Percentiles rank a stretch among this genome's conserved stretches.
phyloP scores from a whole-genome alignment of 2,888 invertebrate genomes.

The Luffia ferchaultella region DNA sequence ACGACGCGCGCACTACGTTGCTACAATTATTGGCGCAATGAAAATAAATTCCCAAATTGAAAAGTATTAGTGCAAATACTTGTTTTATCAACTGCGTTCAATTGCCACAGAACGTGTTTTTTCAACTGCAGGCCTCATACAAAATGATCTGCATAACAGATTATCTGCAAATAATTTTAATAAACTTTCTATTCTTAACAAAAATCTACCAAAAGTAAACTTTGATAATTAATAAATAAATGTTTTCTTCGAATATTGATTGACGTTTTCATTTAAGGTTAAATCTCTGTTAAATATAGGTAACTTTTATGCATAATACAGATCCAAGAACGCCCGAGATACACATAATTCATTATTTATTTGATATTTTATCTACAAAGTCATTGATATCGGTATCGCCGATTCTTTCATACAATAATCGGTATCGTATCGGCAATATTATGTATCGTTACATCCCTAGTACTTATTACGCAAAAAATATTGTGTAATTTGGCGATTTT shows the following conservation, averaged over 20 bases:
- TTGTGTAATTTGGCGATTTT: too few species aligned
- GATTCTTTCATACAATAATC: constrained; percentile 3
- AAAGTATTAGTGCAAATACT: constrained; percentile 15
- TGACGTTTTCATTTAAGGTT: background rate
- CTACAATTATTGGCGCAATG: constrained; percentile 13
- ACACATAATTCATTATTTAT: background rate
- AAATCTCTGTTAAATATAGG: background rate
- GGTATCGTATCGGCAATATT: constrained; percentile 6
- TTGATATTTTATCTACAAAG: background rate
- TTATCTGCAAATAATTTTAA: constrained; percentile 13
- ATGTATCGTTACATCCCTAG: constrained; percentile 7
- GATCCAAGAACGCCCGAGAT: background rate
- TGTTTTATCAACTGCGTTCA: constrained; percentile 13
- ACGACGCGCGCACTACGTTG: too few species aligned
- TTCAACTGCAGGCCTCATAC: constrained; percentile 13
- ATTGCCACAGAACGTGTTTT: constrained; percentile 16
- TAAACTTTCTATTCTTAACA: constrained; percentile 14
- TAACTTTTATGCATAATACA: background rate
- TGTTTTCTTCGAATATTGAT: background rate
- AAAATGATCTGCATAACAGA: constrained; percentile 11
- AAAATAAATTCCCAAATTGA: constrained; percentile 15
- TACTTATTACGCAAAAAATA: too few species aligned
- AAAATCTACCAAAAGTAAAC: constrained; percentile 14
- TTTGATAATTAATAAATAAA: constrained; percentile 11
- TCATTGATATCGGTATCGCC: constrained; percentile 6